Percentiles rank a stretch among this genome's conserved stretches.
Evolutionary conservation across 2,888 invertebrate genomes (phyloP).

Genomic region (Pachliopta kotzebuea): DNA sequence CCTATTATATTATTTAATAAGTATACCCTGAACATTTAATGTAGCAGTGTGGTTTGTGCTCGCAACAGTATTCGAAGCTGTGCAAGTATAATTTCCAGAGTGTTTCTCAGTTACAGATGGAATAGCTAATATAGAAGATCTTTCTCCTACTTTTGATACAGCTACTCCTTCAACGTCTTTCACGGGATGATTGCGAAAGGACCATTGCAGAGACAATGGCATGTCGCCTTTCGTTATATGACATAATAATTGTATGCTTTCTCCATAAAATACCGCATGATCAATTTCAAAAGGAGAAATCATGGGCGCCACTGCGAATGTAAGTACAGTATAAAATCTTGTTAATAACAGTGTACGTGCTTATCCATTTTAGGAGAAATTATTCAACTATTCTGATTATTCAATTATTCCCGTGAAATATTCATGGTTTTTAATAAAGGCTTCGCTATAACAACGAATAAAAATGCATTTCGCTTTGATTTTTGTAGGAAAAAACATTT

Average conservation of each 20-base stretch:
- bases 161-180: conserved; percentile 81
- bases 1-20: conserved; percentile 35
- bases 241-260: conserved; percentile 88
- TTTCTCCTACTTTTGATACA: conserved; percentile 78
- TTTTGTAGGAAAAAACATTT: conserved; percentile 31
- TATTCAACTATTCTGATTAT: too few species aligned
- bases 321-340: conserved; percentile 1
- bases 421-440: too few species aligned
- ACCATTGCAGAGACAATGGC: conserved; percentile 87
- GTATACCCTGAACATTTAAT: conserved; percentile 87
- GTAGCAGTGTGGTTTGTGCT: conserved; percentile 83
- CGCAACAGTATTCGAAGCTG: conserved; percentile 86
- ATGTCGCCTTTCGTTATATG: conserved; percentile 84
- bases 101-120: conserved; percentile 83
- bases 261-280: conserved; percentile 88
- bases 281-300: conserved; percentile 91
- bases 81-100: conserved; percentile 88
- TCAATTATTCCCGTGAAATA: too few species aligned
- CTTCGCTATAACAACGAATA: background rate
- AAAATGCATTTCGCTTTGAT: too few species aligned
- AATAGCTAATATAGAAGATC: conserved; percentile 82
- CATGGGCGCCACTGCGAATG: conserved; percentile 86
- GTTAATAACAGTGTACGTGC: background rate
- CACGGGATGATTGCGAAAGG: conserved; percentile 85
- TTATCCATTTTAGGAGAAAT: background rate